phyloP scores from a whole-genome alignment of 2,888 invertebrate species.

The Pyralis farinalis region DNA sequence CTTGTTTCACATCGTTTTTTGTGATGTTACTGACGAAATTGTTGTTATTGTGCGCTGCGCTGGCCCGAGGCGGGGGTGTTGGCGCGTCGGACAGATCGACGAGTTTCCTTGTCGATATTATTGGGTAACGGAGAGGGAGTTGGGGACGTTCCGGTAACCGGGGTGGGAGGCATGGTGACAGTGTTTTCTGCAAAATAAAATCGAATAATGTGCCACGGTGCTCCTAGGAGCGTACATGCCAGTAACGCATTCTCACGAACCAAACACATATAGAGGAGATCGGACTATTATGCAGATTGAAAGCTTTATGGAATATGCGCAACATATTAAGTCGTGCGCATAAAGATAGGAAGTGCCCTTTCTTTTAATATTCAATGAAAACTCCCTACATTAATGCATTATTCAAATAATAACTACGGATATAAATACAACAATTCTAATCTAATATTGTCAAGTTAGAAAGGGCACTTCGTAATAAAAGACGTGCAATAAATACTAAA shows the following conservation, averaged over 20 bases:
- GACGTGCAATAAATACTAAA: too few species aligned
- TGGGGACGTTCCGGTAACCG: constrained; percentile 72
- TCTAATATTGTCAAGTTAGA: too few species aligned
- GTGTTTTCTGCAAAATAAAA: constrained; percentile 76
- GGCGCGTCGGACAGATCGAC: constrained; percentile 70
- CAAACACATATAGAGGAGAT: constrained; percentile 32
- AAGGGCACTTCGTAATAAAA: too few species aligned
- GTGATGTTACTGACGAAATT: constrained; percentile 69
- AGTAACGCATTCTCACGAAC: constrained; percentile 38
- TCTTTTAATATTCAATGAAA: too few species aligned
- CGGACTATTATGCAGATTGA: constrained; percentile 14
- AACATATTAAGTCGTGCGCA: constrained; percentile 9
- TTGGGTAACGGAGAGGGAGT: constrained; percentile 65
- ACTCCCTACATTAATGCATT: too few species aligned
- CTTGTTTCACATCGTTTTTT: constrained; percentile 47
- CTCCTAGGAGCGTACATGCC: constrained; percentile 61
- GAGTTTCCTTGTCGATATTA: constrained; percentile 66
- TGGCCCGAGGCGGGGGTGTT: constrained; percentile 58
- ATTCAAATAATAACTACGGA: too few species aligned
- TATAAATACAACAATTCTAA: too few species aligned
- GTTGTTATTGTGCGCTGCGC: constrained; percentile 40
- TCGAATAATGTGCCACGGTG: constrained; percentile 69
- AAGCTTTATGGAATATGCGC: constrained; percentile 16
- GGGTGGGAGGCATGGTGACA: constrained; percentile 68
- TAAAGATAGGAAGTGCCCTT: background rate